Evolutionary conservation across 2,888 invertebrate genomes (phyloP), one percentile per base, ranked within the genome.

Genomic region (Octonoba sinensis): DNA sequence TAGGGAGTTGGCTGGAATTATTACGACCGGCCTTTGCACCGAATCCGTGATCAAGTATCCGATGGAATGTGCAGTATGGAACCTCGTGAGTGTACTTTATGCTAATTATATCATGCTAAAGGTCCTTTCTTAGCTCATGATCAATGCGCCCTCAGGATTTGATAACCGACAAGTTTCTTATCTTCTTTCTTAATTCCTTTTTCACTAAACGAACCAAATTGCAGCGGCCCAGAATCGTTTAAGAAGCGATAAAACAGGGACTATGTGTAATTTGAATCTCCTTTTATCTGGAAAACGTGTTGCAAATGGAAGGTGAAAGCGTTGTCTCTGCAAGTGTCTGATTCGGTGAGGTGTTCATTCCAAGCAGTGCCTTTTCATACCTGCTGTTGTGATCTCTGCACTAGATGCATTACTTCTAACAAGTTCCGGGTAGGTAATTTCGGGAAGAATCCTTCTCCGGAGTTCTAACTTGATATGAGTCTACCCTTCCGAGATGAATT

Each of bases 61-160:
- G 65, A 65, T 65, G 71, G 77, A 65, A 72, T 66, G 71, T 78
- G 59, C 59, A 49, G 56, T 71, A 65, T 78, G 77, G 77, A 64
- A 46, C 59, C 54, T 54, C 79, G 62, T 79, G 73, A 72, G 51
- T 73, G 20, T 22, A 54, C 18, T 73, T 73, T 64, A 73, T 81
- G 67, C 79, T 73, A 81, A 81, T 73, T 73, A 81, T 49, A 81
- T 69, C 67, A 72, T 73, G 72, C 44, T 62, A 66, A 73, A 73
- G 51, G 60, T 67, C 67, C 56, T 44, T 20, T 59, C 47, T 22
- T 13, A 57, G 49, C 49, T 57, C 76, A 67, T 76, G 77, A 77
- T 77, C 62, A 24, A 27, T 54, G 44, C 44, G 36, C 54, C 70
- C 44, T 22, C 56, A 36, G 36, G 36, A 36, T 24, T 70, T 70